Evolutionary conservation across 2,113 vertebrate genomes (phyloP), one percentile per base, ranked within the genome.

Genomic region (Crotalus viridis): DNA sequence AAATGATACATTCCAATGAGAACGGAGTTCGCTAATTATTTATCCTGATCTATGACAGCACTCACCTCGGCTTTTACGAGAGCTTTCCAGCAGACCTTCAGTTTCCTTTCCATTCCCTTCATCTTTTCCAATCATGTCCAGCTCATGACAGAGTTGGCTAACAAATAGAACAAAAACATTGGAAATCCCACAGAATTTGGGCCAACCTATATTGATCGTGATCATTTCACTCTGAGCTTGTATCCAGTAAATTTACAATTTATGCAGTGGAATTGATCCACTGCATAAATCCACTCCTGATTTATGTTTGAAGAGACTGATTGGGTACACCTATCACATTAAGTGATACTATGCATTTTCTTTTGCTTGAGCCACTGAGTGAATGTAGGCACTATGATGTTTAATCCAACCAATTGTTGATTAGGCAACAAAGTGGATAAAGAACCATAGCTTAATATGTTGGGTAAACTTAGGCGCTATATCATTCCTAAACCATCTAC

Each of bases 91-190:
- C 52, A 98, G 98, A 10, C 86, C 95, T 28, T 97, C 93, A 0
- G 97, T 98, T 74, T 98, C 97, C 90, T 96, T 97, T 43, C 96
- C 97, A 10, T n/a, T 26, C 0, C 97, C 97, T 0, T 97, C 97
- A 5, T 97, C 97, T 22, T 97, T 98, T 1, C 97, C 94, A 0
- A 96, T 94, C 0, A 95, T 95, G 93, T 99, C 98, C 95, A 99
- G 95, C 96, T 99, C 99, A 1, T 96, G 97, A 95, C 99, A 99
- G 93, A 99, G 97, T n/a, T 96, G 56, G 91, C 98, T 99, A 91
- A 85, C 89, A 48, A 3, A 91, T 90, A 12, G 94, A 46, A 69
- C 26, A 85, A 57, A 46, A 86, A 26, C n/a, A 93, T 5, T 17
- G 12, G 57, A 21, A 86, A 55, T 12, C 1, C 57, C 33, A 64